Evolutionary conservation across 2,113 vertebrate species (phyloP).

Genomic region (Gasterosteus nipponicus): DNA sequence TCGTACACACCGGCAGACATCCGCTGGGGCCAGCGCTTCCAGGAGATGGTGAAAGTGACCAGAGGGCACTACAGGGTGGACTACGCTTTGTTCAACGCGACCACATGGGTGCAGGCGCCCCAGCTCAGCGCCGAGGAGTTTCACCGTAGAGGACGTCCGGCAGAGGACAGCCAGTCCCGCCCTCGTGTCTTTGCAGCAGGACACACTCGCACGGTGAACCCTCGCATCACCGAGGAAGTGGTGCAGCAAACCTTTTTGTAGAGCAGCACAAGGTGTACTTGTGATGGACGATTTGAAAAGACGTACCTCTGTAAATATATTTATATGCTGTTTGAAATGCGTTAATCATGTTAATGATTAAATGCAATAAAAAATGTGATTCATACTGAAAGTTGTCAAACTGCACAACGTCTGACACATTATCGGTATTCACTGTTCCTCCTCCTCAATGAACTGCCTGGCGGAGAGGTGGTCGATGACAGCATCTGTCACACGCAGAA

Average conservation of each 20-base stretch:
- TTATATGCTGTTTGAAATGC: conserved; percentile 21
- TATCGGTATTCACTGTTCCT: neutral
- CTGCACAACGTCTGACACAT: neutral
- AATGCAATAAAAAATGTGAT: neutral
- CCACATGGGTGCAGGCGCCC: conserved; percentile 86
- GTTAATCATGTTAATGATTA: neutral
- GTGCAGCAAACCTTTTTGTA: conserved; percentile 64
- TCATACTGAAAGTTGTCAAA: neutral
- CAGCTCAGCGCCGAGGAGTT: conserved; percentile 87
- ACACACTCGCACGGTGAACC: neutral
- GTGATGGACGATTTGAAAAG: neutral
- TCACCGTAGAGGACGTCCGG: conserved; percentile 60
- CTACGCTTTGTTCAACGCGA: conserved; percentile 91
- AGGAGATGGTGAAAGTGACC: conserved; percentile 86
- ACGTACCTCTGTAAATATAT: conserved; percentile 45
- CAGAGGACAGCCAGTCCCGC: neutral
- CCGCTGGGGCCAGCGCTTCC: conserved; percentile 92
- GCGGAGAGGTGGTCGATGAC: neutral
- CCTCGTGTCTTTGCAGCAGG: neutral
- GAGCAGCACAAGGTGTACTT: neutral
- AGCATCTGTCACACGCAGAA: neutral
- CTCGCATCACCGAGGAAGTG: conserved; percentile 30
- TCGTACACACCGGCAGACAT: conserved; percentile 91
- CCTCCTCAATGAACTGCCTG: too few relatives aligned
- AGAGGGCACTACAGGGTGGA: conserved; percentile 90